phyloP scores from a whole-genome alignment of 2,888 invertebrate species.

The Rhopalosiphum nymphaeae region DNA sequence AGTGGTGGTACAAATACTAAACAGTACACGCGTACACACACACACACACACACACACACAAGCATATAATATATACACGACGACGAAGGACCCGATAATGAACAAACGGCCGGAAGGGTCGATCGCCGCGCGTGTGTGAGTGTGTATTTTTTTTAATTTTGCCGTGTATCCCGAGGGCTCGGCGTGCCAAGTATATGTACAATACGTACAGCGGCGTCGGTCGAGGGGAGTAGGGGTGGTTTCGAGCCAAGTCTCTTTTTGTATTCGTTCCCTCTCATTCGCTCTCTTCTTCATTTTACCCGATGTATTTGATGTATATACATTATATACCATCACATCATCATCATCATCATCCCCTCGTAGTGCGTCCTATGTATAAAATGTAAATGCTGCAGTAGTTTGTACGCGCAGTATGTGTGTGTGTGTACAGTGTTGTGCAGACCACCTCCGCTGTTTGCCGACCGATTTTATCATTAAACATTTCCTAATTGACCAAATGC shows the following conservation, averaged over 20 bases:
- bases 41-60: background rate
- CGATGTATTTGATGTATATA: background rate
- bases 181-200: background rate
- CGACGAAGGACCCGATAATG: conserved; percentile 38
- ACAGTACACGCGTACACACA: too few relatives aligned
- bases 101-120: conserved; percentile 63
- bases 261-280: conserved; percentile 22
- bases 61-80: background rate
- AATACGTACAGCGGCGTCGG: background rate
- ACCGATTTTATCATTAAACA: conserved; percentile 63
- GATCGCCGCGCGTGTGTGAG: conserved; percentile 4
- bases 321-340: background rate
- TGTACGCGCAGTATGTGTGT: background rate
- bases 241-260: conserved; percentile 61
- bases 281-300: background rate
- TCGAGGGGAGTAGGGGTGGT: background rate
- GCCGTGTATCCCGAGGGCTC: conserved; percentile 15
- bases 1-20: background rate
- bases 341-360: background rate
- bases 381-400: background rate
- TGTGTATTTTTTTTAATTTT: conserved; percentile 61
- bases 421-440: background rate
- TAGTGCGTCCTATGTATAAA: background rate
- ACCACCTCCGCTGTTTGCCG: background rate
- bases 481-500: conserved; percentile 53